phyloP scores from a whole-genome alignment of 2,113 vertebrate genomes.

The Takifugu flavidus region DNA sequence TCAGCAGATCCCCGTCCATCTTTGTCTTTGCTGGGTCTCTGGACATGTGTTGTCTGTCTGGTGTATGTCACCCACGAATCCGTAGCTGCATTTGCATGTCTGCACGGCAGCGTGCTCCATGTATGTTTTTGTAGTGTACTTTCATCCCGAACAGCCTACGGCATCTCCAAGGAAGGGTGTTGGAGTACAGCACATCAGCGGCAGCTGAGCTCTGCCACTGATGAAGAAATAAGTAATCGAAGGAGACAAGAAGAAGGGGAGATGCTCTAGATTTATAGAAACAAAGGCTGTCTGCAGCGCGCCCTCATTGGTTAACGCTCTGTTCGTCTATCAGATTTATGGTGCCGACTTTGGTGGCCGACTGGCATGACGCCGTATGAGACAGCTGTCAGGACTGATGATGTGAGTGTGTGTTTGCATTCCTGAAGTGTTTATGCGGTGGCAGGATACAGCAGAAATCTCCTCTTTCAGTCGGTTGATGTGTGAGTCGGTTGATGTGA shows the following conservation, averaged over 20 bases:
- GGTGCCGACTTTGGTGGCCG: slow-evolving; percentile 2
- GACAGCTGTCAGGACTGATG: slow-evolving; percentile 17
- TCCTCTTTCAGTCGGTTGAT: slow-evolving; percentile 1
- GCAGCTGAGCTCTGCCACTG: slow-evolving; percentile 63
- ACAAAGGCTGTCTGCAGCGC: slow-evolving; percentile 24
- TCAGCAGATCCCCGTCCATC: too few species aligned
- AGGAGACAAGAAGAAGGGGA: slow-evolving; percentile 15
- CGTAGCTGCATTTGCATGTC: slow-evolving; percentile 7
- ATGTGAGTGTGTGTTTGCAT: slow-evolving; percentile 4
- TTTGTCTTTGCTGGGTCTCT: too few species aligned
- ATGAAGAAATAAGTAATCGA: slow-evolving; percentile 56
- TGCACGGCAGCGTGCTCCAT: neutral
- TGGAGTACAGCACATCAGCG: slow-evolving; percentile 19
- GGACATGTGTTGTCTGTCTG: neutral
- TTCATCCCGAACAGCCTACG: slow-evolving; percentile 38
- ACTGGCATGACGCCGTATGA: slow-evolving; percentile 14
- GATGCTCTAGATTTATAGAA: slow-evolving; percentile 32
- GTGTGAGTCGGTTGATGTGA: slow-evolving; percentile 23
- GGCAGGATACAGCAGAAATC: slow-evolving; percentile 18
- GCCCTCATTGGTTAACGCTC: neutral
- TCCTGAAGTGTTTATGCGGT: slow-evolving; percentile 2
- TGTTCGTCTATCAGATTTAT: slow-evolving; percentile 2
- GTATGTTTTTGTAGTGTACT: slow-evolving; percentile 19
- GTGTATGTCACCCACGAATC: neutral
- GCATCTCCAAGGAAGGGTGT: slow-evolving; percentile 29